phyloP scores from a whole-genome alignment of 2,888 invertebrate genomes.

The Drosophila cognata region DNA sequence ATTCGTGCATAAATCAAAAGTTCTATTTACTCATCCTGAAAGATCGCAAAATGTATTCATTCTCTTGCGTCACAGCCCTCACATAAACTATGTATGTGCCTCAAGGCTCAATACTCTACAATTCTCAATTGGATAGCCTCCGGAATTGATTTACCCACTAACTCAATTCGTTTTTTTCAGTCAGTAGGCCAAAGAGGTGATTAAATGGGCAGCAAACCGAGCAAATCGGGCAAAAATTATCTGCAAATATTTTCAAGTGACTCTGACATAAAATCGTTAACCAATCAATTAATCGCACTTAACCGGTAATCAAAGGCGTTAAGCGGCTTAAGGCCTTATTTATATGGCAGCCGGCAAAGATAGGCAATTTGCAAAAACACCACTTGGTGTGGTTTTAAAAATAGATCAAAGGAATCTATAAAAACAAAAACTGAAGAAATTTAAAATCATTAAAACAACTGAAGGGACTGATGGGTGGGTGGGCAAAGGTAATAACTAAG shows the following conservation, averaged over 20 bases:
- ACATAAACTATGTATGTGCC: not conserved
- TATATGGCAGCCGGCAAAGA: not conserved
- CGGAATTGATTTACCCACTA: conserved; percentile 31
- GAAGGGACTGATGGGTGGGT: not conserved
- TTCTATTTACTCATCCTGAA: conserved; percentile 8
- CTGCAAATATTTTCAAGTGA: conserved; percentile 54
- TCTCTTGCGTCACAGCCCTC: conserved; percentile 18
- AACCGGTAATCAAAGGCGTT: conserved; percentile 41
- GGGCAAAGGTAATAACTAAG: not conserved
- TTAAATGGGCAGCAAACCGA: conserved; percentile 10
- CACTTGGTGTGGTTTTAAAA: not conserved
- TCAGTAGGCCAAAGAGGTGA: conserved; percentile 12
- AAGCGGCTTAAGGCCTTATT: conserved; percentile 28
- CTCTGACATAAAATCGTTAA: conserved; percentile 36
- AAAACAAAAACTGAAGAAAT: not conserved
- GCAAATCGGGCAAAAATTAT: conserved; percentile 14
- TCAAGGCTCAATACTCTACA: not conserved
- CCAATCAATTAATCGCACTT: conserved; percentile 38
- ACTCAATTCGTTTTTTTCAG: conserved; percentile 9
- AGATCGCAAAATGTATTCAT: not conserved
- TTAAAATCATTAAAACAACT: too few relatives aligned
- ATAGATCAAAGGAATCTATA: not conserved
- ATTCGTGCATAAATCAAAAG: not conserved
- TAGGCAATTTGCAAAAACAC: not conserved
- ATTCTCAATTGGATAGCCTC: conserved; percentile 2